These are phyloP conservation scores for Melanerpes aurifrons DNA, from an alignment of 2,113 vertebrate species.

Conservation along the genomic window DNA sequence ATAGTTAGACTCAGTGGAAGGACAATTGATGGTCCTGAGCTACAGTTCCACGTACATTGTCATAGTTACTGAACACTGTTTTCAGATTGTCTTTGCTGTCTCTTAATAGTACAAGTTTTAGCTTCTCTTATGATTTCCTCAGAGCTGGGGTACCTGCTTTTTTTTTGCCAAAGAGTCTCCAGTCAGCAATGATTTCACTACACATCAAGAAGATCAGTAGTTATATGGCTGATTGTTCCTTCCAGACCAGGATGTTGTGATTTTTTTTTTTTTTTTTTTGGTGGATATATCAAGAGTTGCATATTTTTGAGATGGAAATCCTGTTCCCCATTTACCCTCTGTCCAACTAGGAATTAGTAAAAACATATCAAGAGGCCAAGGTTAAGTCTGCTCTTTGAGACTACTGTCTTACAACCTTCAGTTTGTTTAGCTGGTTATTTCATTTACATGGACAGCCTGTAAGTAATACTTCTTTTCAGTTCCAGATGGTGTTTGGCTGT, in stretches of 20 bases:
- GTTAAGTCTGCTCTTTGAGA: neutral
- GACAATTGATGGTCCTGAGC: neutral
- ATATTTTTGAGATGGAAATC: neutral
- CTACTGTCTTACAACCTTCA: neutral
- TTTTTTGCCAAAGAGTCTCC: neutral
- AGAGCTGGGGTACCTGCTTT: neutral
- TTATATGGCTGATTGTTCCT: neutral
- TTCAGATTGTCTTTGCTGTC: neutral
- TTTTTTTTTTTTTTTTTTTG: neutral
- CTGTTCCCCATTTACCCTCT: neutral
- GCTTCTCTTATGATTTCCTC: neutral
- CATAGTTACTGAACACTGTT: neutral
- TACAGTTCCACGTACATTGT: neutral
- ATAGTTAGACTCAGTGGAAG: neutral
- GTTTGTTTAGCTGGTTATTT: neutral
- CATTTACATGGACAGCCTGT: neutral
- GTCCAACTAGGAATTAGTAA: neutral
- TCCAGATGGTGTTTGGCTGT: neutral
- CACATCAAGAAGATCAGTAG: neutral
- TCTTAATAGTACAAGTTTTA: constrained; percentile 39
- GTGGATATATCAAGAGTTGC: neutral
- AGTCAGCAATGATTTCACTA: neutral
- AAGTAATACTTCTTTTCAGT: neutral
- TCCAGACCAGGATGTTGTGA: neutral
- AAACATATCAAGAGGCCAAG: neutral